Evolutionary conservation across 2,888 invertebrate genomes (phyloP).

Genomic region (Stomorhina lunata): DNA sequence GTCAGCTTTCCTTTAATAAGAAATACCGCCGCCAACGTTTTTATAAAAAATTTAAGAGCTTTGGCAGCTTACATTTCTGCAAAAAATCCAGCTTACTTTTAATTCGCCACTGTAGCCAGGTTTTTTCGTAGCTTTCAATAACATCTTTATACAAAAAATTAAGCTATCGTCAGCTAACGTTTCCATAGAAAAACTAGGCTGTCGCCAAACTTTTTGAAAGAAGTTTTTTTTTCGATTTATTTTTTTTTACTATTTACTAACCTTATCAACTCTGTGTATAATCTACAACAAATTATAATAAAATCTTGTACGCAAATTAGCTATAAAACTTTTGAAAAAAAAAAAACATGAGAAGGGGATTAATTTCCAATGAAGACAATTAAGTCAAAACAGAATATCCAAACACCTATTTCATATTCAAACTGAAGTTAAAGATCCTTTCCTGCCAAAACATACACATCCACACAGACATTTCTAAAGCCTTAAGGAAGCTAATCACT

Average conservation of each 20-base stretch:
- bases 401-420: neutral
- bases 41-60: no score
- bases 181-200: no score
- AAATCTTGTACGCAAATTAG: constrained; percentile 32
- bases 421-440: constrained; percentile 5
- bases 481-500: neutral
- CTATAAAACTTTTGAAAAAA: constrained; percentile 12
- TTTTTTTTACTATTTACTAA: neutral
- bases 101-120: no score
- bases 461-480: neutral
- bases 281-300: constrained; percentile 20
- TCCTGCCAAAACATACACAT: neutral
- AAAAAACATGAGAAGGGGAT: constrained; percentile 18
- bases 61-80: no score
- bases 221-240: no score
- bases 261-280: neutral
- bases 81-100: no score
- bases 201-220: neutral
- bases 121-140: no score
- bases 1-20: no score
- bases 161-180: no score
- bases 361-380: constrained; percentile 54
- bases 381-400: constrained; percentile 39
- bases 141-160: no score
- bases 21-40: no score